Evolutionary conservation across 2,888 invertebrate species (phyloP).

Genomic region (Cancer borealis): DNA sequence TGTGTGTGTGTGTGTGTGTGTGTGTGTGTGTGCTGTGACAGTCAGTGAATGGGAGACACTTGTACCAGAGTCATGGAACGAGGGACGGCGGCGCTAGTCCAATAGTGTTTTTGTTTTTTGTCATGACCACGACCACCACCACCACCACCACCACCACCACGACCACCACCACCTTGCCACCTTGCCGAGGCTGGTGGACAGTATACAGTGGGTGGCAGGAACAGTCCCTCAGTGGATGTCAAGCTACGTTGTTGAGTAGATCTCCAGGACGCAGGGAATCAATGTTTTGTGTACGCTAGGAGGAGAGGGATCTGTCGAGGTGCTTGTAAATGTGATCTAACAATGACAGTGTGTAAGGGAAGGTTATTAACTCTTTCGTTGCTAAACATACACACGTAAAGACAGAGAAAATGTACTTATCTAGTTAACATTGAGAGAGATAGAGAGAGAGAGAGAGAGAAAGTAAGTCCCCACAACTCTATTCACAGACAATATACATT

Average conservation of each 20-base stretch:
- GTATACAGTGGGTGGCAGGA: background rate
- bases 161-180: background rate
- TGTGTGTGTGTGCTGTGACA: background rate
- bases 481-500: background rate
- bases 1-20: too few relatives aligned
- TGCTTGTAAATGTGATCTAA: too few relatives aligned
- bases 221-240: too few relatives aligned
- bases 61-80: background rate
- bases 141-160: background rate
- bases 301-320: too few relatives aligned
- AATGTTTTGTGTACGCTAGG: too few relatives aligned
- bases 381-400: background rate
- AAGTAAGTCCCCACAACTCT: background rate
- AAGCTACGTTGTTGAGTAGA: background rate
- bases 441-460: conserved; percentile 22
- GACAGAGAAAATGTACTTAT: background rate
- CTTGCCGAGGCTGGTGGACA: background rate
- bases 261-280: background rate
- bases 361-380: background rate
- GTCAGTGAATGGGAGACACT: background rate
- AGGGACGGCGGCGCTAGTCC: background rate
- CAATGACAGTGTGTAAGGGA: background rate
- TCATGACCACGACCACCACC: background rate
- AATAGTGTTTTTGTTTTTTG: background rate
- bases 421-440: background rate